These are phyloP conservation scores for Hydrolagus colliei DNA, from an alignment of 2,797 vertebrate species.

Conservation along the genomic window DNA sequence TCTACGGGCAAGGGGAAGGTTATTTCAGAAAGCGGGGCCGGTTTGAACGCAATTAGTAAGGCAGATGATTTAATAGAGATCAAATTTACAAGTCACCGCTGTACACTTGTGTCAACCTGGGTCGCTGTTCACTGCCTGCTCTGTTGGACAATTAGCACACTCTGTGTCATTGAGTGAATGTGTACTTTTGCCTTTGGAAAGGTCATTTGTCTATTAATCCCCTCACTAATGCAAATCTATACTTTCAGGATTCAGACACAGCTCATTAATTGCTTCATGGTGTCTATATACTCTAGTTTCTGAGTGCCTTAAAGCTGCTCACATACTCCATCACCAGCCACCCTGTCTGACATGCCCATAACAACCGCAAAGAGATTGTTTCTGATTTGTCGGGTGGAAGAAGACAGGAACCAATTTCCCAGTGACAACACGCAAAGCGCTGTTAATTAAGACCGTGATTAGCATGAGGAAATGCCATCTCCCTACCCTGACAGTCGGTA, in stretches of 20 bases:
- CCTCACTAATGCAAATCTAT: conserved; percentile 18
- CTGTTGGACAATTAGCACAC: not conserved
- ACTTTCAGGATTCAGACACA: conserved; percentile 15
- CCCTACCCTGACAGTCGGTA: not conserved
- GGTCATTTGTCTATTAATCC: conserved; percentile 1
- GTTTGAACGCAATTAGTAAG: not conserved
- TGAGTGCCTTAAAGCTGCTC: not conserved
- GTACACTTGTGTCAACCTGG: not conserved
- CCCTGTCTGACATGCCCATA: not conserved
- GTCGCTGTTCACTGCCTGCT: not conserved
- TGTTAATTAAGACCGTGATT: not conserved
- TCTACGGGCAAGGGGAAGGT: too few species aligned
- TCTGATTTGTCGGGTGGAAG: not conserved
- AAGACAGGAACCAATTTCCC: not conserved
- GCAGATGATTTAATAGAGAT: not conserved
- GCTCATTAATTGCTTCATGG: conserved; percentile 15
- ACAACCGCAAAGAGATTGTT: not conserved
- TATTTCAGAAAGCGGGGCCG: too few species aligned
- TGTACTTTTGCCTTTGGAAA: not conserved
- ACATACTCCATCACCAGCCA: conserved; percentile 10
- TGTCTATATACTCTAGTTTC: not conserved
- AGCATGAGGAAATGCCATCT: not conserved
- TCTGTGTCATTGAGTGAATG: not conserved
- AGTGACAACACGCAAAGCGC: not conserved
- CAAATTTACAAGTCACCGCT: not conserved